Base-by-base conservation (phyloP, 2,113 vertebrate genomes). In the Polyodon spathula region DNA sequence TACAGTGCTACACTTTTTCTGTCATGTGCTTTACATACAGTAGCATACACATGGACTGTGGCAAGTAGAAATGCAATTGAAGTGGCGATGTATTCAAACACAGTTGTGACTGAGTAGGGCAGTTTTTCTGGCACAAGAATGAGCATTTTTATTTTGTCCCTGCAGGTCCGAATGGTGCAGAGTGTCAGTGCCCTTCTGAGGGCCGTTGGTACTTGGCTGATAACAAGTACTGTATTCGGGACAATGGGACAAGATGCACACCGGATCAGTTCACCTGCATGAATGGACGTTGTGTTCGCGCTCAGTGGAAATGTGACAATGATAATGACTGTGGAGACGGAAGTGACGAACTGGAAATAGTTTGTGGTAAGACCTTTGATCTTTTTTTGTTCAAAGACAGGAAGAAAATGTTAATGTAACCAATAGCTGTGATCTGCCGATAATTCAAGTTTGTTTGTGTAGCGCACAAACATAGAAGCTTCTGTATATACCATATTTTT, bases 191-290 rank as follows among this genome's bases (percentile, higher is more conserved):
- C 71, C 95, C 95, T 17, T 88, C 91, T 2, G 87, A 91, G 66
- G 93, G 94, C 11, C 88, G 41, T 50, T 99, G 94, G 94, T 98
- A 97, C 75, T 82, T 99, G 73, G 91, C 94, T 56, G 95, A 98
- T 63, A 89, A 88, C 74, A 98, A 94, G 68, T 81, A 94, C 71
- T 99, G 96, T 39, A 83, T 99, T 37, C 73, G 66, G 69, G 93
- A 97, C 75, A 96, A 88, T 0, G 91, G 92, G 4, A 86, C 86
- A 14, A 87, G 92, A 39, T 99, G 96, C 67, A 83, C 82, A 53
- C 56, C 70, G 0, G 86, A 84, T 4, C 85, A 92, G 69, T 99
- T 97, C 66, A 93, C 94, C 1, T 99, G 96, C 59, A 84, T 95
- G 78, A 98, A 87, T 38, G 94, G 95, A 7, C 88, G 59, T 0